Conservation (phyloP, 2,113 vertebrate genomes). For the Paramisgurnus dabryanus region DNA sequence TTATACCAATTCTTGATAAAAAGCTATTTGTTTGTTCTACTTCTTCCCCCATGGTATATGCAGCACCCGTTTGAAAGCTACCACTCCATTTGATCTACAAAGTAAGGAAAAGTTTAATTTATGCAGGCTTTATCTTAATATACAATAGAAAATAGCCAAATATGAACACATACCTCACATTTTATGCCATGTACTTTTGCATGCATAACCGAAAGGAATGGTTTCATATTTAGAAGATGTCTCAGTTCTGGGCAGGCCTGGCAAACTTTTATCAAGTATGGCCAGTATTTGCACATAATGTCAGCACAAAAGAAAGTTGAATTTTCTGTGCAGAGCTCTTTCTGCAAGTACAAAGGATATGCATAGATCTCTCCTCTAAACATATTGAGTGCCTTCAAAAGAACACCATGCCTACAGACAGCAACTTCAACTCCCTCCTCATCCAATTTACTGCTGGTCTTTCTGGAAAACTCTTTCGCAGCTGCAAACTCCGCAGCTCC, state of each 20-base stretch:
- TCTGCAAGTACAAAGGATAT: constrained; percentile 18
- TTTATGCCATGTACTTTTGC: constrained; percentile 28
- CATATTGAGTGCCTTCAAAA: constrained; percentile 25
- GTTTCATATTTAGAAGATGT: constrained; percentile 6
- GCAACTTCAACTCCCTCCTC: constrained; percentile 33
- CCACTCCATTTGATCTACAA: constrained; percentile 27
- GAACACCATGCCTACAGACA: constrained; percentile 22
- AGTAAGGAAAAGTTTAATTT: not conserved
- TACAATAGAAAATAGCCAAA: not conserved
- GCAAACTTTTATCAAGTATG: constrained; percentile 20
- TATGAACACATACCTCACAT: constrained; percentile 34
- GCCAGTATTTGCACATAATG: constrained; percentile 27
- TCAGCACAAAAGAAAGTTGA: constrained; percentile 4
- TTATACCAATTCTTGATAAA: constrained; percentile 26
- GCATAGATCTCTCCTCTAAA: constrained; percentile 29
- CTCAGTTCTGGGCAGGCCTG: constrained; percentile 3
- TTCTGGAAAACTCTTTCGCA: constrained; percentile 7
- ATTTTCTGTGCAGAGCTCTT: not conserved
- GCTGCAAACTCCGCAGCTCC: constrained; percentile 15
- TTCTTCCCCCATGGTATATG: constrained; percentile 24
- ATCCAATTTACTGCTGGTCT: constrained; percentile 1
- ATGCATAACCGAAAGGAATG: constrained; percentile 37
- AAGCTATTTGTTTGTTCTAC: constrained; percentile 30
- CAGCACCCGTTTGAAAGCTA: constrained; percentile 8
- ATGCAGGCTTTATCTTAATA: not conserved